Conservation (phyloP, 2,113 vertebrate species). For the Rhombomys opimus region DNA sequence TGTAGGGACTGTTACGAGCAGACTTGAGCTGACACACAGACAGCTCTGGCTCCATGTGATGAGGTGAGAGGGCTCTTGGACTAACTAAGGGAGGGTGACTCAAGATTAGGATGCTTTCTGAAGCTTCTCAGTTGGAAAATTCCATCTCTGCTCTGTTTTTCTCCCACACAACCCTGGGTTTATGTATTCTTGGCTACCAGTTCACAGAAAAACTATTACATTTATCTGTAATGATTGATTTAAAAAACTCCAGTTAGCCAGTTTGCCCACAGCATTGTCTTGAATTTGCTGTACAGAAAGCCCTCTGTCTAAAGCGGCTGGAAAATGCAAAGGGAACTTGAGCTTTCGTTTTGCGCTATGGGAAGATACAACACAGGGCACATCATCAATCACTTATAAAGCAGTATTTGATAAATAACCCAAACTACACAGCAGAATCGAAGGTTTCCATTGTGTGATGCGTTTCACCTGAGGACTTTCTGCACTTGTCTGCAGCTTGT, state of each 20-base stretch:
- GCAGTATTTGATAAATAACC: conserved; percentile 13
- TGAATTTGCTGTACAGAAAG: not conserved
- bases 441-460: not conserved
- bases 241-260: not conserved
- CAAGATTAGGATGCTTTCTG: not conserved
- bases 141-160: not conserved
- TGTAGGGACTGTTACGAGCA: not conserved
- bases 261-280: not conserved
- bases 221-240: not conserved
- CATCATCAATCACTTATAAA: conserved; percentile 41
- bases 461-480: conserved; percentile 50
- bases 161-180: not conserved
- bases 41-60: not conserved
- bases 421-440: not conserved
- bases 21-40: not conserved
- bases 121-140: not conserved
- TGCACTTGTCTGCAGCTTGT: conserved; percentile 32
- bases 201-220: not conserved
- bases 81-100: too few species aligned
- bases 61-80: not conserved
- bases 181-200: not conserved
- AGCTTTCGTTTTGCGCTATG: conserved; percentile 46
- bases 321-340: conserved; percentile 45
- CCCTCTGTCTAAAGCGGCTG: not conserved
- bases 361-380: conserved; percentile 27